Evolutionary conservation across 2,113 vertebrate genomes (phyloP).

Genomic region (Notothenia rossii): DNA sequence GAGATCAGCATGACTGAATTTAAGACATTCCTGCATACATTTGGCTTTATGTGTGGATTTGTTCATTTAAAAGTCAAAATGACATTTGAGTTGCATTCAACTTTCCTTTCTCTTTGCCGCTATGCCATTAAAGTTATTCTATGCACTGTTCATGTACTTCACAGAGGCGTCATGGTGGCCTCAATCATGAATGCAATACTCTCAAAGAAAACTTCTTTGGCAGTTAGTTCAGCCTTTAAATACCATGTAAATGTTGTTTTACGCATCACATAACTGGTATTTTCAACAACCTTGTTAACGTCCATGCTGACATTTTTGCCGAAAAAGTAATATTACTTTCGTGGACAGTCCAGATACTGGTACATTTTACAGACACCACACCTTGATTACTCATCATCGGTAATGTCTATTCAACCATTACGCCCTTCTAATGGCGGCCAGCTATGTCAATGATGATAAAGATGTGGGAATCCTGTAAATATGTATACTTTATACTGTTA

Average conservation of each 20-base stretch:
- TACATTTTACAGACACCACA: background rate
- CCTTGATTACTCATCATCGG: background rate
- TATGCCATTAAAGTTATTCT: background rate
- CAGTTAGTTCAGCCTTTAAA: background rate
- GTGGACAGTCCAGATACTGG: no score
- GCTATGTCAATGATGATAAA: background rate
- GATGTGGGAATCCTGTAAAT: background rate
- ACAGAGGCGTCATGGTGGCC: background rate
- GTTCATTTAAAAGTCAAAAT: background rate
- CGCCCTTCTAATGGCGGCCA: background rate
- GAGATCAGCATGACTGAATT: conserved; percentile 10
- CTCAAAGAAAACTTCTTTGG: background rate
- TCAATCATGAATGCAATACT: background rate
- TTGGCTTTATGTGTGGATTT: conserved; percentile 11
- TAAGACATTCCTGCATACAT: conserved; percentile 11
- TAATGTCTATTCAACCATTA: background rate
- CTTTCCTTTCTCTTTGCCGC: background rate
- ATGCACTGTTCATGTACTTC: background rate
- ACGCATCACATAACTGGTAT: background rate
- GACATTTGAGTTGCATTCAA: background rate
- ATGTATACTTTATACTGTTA: no score
- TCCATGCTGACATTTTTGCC: no score
- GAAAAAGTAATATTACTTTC: no score
- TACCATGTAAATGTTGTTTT: background rate
- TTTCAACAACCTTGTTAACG: background rate